Conservation (phyloP, 1,140 invertebrate genomes). For the Nylanderia fulva region DNA sequence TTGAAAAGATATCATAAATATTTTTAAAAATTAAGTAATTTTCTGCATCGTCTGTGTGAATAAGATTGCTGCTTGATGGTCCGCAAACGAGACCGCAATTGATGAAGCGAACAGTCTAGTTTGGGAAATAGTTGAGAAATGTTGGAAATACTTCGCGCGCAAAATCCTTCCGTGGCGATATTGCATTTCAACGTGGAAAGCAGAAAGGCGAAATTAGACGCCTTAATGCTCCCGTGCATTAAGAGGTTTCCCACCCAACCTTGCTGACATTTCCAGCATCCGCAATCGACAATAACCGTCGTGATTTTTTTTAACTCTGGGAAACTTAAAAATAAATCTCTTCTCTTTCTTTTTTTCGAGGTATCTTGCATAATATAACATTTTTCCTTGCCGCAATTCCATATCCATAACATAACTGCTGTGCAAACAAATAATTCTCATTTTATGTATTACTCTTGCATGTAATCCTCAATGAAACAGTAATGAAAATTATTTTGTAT, state of each 20-base stretch:
- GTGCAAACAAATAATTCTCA: not conserved
- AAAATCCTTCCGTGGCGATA: conserved; percentile 75
- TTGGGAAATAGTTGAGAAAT: conserved; percentile 80
- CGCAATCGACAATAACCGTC: conserved; percentile 66
- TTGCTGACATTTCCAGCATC: conserved; percentile 57
- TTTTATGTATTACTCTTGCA: not conserved
- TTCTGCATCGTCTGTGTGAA: not conserved
- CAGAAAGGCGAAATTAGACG: conserved; percentile 75
- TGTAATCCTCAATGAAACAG: not conserved
- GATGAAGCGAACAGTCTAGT: conserved; percentile 46
- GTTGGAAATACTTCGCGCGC: conserved; percentile 77
- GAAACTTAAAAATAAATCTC: not conserved
- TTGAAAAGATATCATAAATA: conserved; percentile 7
- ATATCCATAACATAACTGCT: not conserved
- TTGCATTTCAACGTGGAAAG: conserved; percentile 75
- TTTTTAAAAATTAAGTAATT: not conserved
- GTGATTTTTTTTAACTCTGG: conserved; percentile 47
- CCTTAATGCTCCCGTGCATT: conserved; percentile 61
- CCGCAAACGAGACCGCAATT: conserved; percentile 17
- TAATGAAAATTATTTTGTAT: not conserved
- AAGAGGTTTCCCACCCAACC: conserved; percentile 42
- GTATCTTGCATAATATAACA: not conserved
- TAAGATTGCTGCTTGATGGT: conserved; percentile 23
- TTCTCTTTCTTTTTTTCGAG: not conserved
- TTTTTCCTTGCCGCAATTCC: not conserved